Base-by-base conservation (phyloP, 2,113 vertebrate species). In the Natator depressus region DNA sequence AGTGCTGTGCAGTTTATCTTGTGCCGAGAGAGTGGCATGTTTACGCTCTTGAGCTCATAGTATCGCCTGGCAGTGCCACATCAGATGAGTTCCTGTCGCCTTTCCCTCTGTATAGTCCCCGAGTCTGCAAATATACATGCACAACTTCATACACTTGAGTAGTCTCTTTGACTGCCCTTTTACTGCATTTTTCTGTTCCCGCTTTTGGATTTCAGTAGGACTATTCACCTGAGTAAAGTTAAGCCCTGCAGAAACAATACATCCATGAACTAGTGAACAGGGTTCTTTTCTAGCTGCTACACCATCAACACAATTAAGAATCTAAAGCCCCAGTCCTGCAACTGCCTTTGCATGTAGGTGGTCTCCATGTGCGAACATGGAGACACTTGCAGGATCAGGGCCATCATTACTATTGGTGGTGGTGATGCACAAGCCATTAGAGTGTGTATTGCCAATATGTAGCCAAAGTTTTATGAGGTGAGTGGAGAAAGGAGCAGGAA, bases 31-130 rank as follows among this genome's bases (percentile, higher is more conserved):
- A 96, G 81, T 86, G 54, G 75, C 88, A 93, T 6, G 2, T 78
- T 95, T 2, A 0, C 80, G 1, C 10, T 65, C 75, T 85, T 94
- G 88, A 92, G 94, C 93, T 90, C 29, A 0, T 17, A 87, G 31
- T 2, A 20, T 97, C 96, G 89, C 85, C 91, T 93, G 89, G 84
- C 89, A 94, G 82, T 88, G 47, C 0, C 0, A 83, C 88, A 91
- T 88, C 69, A 57, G 35, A 53, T 46, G 0, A 0, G 78, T 95
- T 94, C 93, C 93, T 81, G 78, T 6, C 1, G 35, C 65, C 95
- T 95, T 95, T 97, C 94, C 95, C 90, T 87, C 82, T 93, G 84
- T 90, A 80, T 72, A 86, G 35, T 75, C 19, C 2, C 79, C 75
- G 1, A 78, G 35, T 72, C 82, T 87, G 0, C 82, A 49, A 90